Evolutionary conservation across 1,140 invertebrate genomes (phyloP), one percentile per base, ranked within the genome.

Genomic region (Drusus annulatus): DNA sequence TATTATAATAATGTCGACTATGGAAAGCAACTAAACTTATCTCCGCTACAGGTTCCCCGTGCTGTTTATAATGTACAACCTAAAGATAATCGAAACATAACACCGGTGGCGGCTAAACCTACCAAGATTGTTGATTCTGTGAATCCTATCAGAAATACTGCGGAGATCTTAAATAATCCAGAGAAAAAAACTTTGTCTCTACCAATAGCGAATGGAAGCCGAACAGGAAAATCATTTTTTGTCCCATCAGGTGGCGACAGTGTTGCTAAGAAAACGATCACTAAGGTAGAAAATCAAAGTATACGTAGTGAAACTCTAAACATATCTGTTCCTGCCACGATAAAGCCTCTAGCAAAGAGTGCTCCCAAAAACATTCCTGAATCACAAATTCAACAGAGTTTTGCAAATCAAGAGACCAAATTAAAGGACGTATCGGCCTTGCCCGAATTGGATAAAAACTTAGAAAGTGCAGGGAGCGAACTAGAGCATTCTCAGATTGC

Each of bases 1-100:
- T 36, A 36, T 36, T 36, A 28, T 23, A 60, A 36, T 36, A 36
- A 36, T 36, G 8, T 36, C 31, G 8, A 36, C 31, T 36, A 36
- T 36, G 31, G 23, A 73, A 73, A 54, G 51, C 69, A 60, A 54
- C 36, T 36, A 8, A 68, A 36, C n/a, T 68, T 68, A 50, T 68
- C 63, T 68, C 69, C n/a, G 56, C 25, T 31, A 51, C 76, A 68
- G 54, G 17, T 58, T 58, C 54, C 54, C 4, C 19, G 8, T 1
- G 54, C 54, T 58, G 17, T 21, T 10, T 8, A 19, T 21, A 17
- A 8, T 19, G 21, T 17, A 21, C 54, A 21, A 58, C n/a, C 17
- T 17, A 58, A 58, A 19, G 54, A 17, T 8, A 58, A 58, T 58
- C 17, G 21, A 21, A 58, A 17, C 3, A 58, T n/a, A 58, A 6